Conservation (phyloP, 2,888 invertebrate genomes). For the Furcula furcula region DNA sequence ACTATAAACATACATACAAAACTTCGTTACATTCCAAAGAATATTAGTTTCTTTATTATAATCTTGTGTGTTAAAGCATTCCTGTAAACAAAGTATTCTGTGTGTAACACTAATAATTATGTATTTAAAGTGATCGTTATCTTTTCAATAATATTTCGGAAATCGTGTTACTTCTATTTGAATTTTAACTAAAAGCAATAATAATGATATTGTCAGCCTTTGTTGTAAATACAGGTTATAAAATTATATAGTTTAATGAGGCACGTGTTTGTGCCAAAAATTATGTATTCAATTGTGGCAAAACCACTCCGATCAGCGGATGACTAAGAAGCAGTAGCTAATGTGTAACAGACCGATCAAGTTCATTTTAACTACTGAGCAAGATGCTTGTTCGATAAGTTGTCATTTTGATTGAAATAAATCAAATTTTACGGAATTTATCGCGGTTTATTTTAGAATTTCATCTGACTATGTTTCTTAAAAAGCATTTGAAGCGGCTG, state of each 20-base stretch:
- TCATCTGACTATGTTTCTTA: no score
- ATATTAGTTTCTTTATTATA: conserved; percentile 53
- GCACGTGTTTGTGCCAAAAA: conserved; percentile 72
- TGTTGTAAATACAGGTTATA: conserved; percentile 55
- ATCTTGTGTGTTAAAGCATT: conserved; percentile 64
- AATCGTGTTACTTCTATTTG: conserved; percentile 29
- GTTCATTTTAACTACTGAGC: no score
- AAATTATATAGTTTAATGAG: conserved; percentile 44
- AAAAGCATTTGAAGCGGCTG: no score
- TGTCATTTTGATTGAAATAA: no score
- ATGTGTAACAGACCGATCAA: no score
- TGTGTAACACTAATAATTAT: conserved; percentile 64
- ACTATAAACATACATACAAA: conserved; percentile 38
- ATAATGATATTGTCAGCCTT: conserved; percentile 54
- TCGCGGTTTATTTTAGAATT: no score
- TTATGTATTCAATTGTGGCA: conserved; percentile 41
- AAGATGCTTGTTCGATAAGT: no score
- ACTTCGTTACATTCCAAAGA: conserved; percentile 79
- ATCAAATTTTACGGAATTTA: no score
- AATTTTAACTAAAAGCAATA: conserved; percentile 65
- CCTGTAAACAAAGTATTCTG: conserved; percentile 54
- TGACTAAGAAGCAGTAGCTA: conserved; percentile 13
- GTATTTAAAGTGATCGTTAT: conserved; percentile 30
- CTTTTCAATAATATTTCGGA: conserved; percentile 29
- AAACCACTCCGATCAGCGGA: conserved; percentile 14